phyloP scores from a whole-genome alignment of 2,888 invertebrate species.

The Scaptomyza cyrtandrae region DNA sequence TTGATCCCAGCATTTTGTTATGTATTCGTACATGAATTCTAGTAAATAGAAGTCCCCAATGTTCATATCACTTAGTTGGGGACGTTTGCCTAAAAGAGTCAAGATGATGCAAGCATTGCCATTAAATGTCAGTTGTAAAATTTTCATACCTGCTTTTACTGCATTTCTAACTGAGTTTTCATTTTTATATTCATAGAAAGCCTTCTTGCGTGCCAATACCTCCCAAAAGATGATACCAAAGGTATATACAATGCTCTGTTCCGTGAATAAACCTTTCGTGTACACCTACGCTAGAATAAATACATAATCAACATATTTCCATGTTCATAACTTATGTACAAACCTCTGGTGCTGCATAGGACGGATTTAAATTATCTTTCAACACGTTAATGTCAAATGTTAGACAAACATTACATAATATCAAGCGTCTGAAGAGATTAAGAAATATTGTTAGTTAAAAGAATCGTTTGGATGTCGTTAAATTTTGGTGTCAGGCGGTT shows the following conservation, averaged over 20 bases:
- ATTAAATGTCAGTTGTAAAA: neutral
- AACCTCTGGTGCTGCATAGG: neutral
- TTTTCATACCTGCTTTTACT: neutral
- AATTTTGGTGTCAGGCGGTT: too few species aligned
- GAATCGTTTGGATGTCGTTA: neutral
- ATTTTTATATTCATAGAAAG: neutral
- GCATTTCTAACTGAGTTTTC: neutral
- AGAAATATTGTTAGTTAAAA: neutral
- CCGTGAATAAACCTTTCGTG: neutral
- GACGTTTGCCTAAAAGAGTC: neutral
- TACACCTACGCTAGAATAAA: neutral
- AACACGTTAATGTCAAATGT: too few species aligned
- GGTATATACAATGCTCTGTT: neutral
- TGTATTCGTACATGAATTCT: too few species aligned
- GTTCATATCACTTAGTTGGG: neutral
- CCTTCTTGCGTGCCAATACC: neutral
- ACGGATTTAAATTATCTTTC: too few species aligned
- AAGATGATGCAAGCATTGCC: neutral
- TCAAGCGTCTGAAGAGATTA: too few species aligned
- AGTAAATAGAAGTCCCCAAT: neutral
- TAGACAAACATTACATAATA: too few species aligned
- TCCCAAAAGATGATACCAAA: slow-evolving; percentile 25
- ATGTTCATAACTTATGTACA: neutral
- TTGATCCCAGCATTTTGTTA: neutral
- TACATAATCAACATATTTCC: neutral